Evolutionary conservation across 2,797 vertebrate genomes (phyloP).

Genomic region (Peromyscus aztecus): DNA sequence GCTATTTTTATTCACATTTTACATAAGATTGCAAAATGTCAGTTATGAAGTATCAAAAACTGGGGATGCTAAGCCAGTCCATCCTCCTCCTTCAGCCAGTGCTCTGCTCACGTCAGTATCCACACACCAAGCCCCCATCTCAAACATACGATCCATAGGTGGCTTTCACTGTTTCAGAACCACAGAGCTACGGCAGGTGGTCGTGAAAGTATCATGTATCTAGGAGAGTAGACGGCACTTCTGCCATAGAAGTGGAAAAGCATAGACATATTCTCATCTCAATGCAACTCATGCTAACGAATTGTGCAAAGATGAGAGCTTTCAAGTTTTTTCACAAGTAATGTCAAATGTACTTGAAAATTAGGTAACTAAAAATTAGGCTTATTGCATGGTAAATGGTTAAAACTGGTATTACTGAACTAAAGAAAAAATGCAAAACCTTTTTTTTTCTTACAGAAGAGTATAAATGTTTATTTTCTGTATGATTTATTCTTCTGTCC

Average conservation of each 20-base stretch:
- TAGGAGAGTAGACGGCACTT: not conserved
- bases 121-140: not conserved
- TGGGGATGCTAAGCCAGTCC: not conserved
- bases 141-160: not conserved
- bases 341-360: slow-evolving; percentile 67
- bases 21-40: slow-evolving; percentile 44
- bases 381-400: slow-evolving; percentile 64
- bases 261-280: slow-evolving; percentile 19
- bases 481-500: slow-evolving; percentile 89
- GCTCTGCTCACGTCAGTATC: not conserved
- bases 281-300: slow-evolving; percentile 57
- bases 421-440: slow-evolving; percentile 84
- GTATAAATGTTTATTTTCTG: slow-evolving; percentile 94
- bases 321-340: slow-evolving; percentile 54
- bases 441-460: slow-evolving; percentile 88
- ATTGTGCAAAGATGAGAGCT: slow-evolving; percentile 6
- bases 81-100: rapidly evolving
- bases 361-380: slow-evolving; percentile 66
- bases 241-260: not conserved
- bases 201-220: not conserved
- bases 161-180: slow-evolving; percentile 49
- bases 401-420: slow-evolving; percentile 63
- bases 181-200: not conserved
- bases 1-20: slow-evolving; percentile 74
- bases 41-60: not conserved